phyloP scores from a whole-genome alignment of 2,113 vertebrate genomes.

The Aix galericulata region DNA sequence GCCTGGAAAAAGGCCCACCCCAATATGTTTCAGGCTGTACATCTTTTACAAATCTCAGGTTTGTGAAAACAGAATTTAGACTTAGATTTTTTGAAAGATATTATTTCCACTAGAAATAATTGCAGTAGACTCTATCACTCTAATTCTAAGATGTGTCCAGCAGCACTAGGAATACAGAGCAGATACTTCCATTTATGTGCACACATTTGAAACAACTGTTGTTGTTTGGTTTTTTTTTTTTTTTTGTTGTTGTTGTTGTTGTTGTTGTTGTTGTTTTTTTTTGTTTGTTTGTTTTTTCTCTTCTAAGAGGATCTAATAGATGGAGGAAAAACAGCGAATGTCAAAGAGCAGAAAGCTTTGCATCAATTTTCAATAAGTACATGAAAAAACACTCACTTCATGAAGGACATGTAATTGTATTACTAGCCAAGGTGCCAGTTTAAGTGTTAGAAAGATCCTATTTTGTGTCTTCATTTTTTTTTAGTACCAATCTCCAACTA shows the following conservation, averaged over 20 bases:
- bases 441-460: background rate
- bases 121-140: background rate
- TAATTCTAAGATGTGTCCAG: background rate
- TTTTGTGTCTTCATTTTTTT: background rate
- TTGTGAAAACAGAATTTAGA: background rate
- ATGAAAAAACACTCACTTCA: background rate
- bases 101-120: background rate
- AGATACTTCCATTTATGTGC: background rate
- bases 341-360: background rate
- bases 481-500: background rate
- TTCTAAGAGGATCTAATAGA: background rate
- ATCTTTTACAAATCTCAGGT: background rate
- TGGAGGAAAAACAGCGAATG: background rate
- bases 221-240: background rate
- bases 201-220: background rate
- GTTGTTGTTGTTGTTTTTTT: background rate
- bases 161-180: background rate
- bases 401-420: background rate
- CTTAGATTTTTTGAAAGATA: background rate
- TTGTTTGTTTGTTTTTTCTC: too few relatives aligned
- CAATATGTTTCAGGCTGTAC: background rate
- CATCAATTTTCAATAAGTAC: background rate
- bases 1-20: accelerated
- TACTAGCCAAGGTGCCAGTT: background rate
- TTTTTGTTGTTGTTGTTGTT: too few relatives aligned